Evolutionary conservation across 2,113 vertebrate species (phyloP), one percentile per base, ranked within the genome.

Genomic region (Boleophthalmus pectinirostris): DNA sequence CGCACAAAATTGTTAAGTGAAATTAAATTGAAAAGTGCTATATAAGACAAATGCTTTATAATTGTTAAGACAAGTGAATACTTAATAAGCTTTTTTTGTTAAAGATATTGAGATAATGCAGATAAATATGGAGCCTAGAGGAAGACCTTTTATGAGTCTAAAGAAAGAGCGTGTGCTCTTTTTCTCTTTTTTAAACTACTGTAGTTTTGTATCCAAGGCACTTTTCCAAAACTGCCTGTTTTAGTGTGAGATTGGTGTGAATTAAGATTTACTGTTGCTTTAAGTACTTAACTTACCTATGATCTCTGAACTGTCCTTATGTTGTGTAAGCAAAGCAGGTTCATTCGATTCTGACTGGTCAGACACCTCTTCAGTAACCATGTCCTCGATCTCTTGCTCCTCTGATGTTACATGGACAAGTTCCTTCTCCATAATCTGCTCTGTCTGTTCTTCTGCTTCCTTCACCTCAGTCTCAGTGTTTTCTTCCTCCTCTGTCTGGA

Each of bases 231-330:
- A 14, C 4, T 49, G 47, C 15, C 47, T 49, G n/a, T 23, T 21
- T 23, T 56, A 12, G n/a, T 24, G 54, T 23, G 47, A 51, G 16
- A 51, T 51, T 51, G 16, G 20, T 20, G 15, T 51, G 16, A 7
- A 29, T 29, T 54, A 21, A 20, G 51, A 21, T 9, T 24, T 25
- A 29, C 5, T 25, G 24, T 15, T 15, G 13, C 12, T 15, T 29
- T 45, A 23, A 46, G 11, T 11, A 5, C 33, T 46, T 13, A 23
- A 46, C 5, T 45, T 74, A 88, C 89, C 89, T 84, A 68, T 58
- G 14, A 73, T 29, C 53, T 76, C 54, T 56, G 76, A 68, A 67
- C 85, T 85, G 43, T 82, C 80, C 66, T 86, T 87, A 60, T 87
- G 70, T 47, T 90, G 84, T 56, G 67, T 72, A 61, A 72, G 20